Base-by-base conservation (phyloP, 2,797 vertebrate genomes). In the Rhinophrynus dorsalis region DNA sequence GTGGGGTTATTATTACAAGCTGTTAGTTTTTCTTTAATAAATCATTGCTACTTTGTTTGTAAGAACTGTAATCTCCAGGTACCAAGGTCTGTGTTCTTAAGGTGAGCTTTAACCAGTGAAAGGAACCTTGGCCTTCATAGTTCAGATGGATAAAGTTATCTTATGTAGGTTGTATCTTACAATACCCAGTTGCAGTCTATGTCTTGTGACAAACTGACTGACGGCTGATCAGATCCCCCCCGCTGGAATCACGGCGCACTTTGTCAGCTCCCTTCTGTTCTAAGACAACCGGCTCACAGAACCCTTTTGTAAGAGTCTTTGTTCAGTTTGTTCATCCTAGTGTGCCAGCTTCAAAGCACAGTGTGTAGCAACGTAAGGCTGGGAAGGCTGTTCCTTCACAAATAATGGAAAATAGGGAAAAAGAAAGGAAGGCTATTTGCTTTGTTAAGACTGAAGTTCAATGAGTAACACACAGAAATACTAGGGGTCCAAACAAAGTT, bases 261-360 rank as follows among this genome's bases (percentile, higher is more conserved):
- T 33, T 59, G 61, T 65, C 61, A 72, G 44, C 32, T 72, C 26
- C 35, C 61, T 58, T 65, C 52, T 72, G 42, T 51, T 59, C 20
- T 9, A 15, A 72, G 61, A 72, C 54, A 72, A 65, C 44, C 32
- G 21, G 33, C 54, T 65, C 69, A 42, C 69, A 64, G 54, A 42
- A 51, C 54, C 55, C 52, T 59, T 40, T 52, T 47, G 5, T 54
- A 30, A 38, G 29, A 37, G 20, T 33, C 32, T 72, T 65, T 72
- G 69, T 71, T 71, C 60, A 15, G 30, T 23, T n/a, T 57, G 42
- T 57, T 64, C 52, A 32, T 50, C 32, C 52, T 48, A 71, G 51
- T 40, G 24, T 32, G 44, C 32, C 6, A 13, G 32, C 68, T 50
- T 71, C 61, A 72, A 72, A 72, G 61, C 32, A 2, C 11, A 2